Conservation (phyloP, 2,797 vertebrate genomes). For the Poeciliopsis paucimaculata region DNA sequence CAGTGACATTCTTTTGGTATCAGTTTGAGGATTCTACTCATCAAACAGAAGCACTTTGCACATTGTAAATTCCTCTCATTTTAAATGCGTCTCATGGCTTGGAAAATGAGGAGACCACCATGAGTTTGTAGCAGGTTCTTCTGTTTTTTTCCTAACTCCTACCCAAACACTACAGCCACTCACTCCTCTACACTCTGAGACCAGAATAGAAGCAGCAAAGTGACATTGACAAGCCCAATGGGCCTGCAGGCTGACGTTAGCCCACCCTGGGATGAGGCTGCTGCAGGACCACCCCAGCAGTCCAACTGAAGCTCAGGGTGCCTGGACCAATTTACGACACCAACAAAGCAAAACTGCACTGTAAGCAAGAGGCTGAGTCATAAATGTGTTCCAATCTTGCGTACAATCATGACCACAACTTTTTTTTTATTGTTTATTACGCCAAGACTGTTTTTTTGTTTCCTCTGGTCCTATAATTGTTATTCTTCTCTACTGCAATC, state of each 20-base stretch:
- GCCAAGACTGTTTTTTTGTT: slow-evolving; percentile 20
- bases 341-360: slow-evolving; percentile 56
- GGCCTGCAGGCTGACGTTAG: slow-evolving; percentile 67
- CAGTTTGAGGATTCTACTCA: slow-evolving; percentile 48
- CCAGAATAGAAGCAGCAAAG: slow-evolving; percentile 77
- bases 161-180: slow-evolving; percentile 58
- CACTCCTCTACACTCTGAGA: slow-evolving; percentile 57
- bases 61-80: slow-evolving; percentile 68
- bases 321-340: slow-evolving; percentile 69
- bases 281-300: slow-evolving; percentile 74
- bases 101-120: slow-evolving; percentile 77
- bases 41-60: slow-evolving; percentile 55
- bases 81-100: slow-evolving; percentile 59
- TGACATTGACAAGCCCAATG: slow-evolving; percentile 70
- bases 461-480: slow-evolving; percentile 2
- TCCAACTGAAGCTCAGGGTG: slow-evolving; percentile 50
- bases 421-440: slow-evolving; percentile 13
- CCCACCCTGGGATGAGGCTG: slow-evolving; percentile 71
- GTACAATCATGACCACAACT: slow-evolving; percentile 31
- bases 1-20: slow-evolving; percentile 41
- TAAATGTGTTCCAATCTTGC: slow-evolving; percentile 31
- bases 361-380: slow-evolving; percentile 58
- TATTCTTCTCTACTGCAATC: slow-evolving; percentile 16
- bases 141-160: slow-evolving; percentile 43
- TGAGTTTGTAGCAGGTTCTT: slow-evolving; percentile 68